These are phyloP conservation scores for Drosophila nebulosa DNA, from an alignment of 1,140 invertebrate species.

Conservation along the genomic window DNA sequence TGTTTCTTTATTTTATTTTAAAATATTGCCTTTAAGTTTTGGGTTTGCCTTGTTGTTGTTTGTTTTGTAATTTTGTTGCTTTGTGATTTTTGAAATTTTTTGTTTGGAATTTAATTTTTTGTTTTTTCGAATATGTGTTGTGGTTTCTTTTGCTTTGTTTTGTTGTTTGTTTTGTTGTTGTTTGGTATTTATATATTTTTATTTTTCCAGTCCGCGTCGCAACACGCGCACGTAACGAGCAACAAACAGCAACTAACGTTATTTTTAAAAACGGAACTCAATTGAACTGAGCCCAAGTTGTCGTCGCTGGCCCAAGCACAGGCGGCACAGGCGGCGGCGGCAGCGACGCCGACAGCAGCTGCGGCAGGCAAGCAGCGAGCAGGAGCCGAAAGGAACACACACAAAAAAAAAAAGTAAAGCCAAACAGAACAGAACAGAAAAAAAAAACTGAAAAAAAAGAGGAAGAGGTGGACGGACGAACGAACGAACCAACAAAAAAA, in stretches of 20 bases:
- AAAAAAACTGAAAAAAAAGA: constrained; percentile 4
- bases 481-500: not conserved
- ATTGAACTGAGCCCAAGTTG: constrained; percentile 73
- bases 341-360: constrained; percentile 16
- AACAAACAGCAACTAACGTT: constrained; percentile 81
- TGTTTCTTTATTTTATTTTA: not conserved
- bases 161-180: constrained; percentile 11
- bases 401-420: not conserved
- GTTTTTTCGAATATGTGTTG: constrained; percentile 16
- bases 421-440: constrained; percentile 46
- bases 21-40: not conserved
- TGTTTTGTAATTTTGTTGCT: constrained; percentile 11
- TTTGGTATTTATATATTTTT: constrained; percentile 7
- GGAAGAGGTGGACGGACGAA: not conserved
- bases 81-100: not conserved
- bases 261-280: constrained; percentile 77
- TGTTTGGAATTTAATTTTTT: not conserved
- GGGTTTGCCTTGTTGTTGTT: not conserved
- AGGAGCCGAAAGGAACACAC: constrained; percentile 20
- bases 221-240: constrained; percentile 80
- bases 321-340: constrained; percentile 9
- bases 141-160: constrained; percentile 14
- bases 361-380: not conserved
- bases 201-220: constrained; percentile 60
- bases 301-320: constrained; percentile 28